Conservation (phyloP, 1,140 invertebrate genomes). For the Leptoteleia sp. region DNA sequence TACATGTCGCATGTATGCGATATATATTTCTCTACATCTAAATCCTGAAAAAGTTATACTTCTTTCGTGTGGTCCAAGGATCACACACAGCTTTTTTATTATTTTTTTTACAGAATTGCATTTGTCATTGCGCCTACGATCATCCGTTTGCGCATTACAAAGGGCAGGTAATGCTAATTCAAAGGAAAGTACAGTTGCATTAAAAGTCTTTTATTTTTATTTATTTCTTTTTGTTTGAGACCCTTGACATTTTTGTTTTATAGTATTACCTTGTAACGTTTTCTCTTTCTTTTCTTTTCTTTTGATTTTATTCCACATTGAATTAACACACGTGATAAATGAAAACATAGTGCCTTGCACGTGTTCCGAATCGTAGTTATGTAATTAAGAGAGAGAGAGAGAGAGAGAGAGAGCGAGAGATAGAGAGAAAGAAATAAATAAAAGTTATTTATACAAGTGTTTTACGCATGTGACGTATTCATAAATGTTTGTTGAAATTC, state of each 20-base stretch:
- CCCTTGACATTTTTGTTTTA: not conserved
- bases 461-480: constrained; percentile 50
- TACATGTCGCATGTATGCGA: no score
- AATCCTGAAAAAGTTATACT: no score
- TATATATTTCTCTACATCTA: no score
- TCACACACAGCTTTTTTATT: constrained; percentile 29
- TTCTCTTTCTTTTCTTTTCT: constrained; percentile 67
- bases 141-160: constrained; percentile 33
- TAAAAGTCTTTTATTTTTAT: no score
- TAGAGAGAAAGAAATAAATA: no score
- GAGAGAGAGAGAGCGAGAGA: no score
- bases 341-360: constrained; percentile 79
- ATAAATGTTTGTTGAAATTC: constrained; percentile 73
- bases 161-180: constrained; percentile 48
- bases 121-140: constrained; percentile 50
- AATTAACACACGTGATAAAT: constrained; percentile 72
- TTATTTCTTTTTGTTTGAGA: no score
- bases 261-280: constrained; percentile 42
- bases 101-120: constrained; percentile 59
- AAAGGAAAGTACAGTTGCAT: constrained; percentile 38
- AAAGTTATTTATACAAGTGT: constrained; percentile 52
- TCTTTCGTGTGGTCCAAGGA: no score
- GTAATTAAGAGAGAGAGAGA: no score
- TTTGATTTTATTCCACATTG: not conserved
- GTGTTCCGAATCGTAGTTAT: constrained; percentile 73